Percentiles rank a stretch among this genome's conserved stretches.
These are phyloP conservation scores for Fulica atra DNA, from an alignment of 2,113 vertebrate species.

Conservation along the genomic window DNA sequence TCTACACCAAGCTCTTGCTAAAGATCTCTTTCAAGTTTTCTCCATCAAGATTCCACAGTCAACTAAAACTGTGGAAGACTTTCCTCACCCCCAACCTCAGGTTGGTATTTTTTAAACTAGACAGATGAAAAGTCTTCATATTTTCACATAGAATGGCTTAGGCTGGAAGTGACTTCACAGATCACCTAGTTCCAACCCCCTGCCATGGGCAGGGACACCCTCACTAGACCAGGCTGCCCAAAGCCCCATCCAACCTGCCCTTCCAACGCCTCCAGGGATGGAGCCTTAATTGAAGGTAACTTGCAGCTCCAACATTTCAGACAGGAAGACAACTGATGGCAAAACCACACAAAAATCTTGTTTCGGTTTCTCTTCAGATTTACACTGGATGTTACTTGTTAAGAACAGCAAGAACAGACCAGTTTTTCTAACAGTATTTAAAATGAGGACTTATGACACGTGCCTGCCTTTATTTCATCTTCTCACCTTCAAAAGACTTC, in stretches of 20 bases:
- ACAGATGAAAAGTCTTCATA: background rate
- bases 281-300: background rate
- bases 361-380: background rate
- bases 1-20: rapidly evolving
- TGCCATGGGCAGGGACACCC: no score
- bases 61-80: rapidly evolving
- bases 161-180: no score
- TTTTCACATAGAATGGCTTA: no score
- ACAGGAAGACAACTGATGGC: rapidly evolving
- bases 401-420: rapidly evolving
- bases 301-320: background rate
- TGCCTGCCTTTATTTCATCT: background rate
- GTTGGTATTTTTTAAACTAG: background rate
- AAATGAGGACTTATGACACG: background rate
- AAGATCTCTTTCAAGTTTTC: background rate
- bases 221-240: no score
- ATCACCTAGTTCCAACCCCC: no score
- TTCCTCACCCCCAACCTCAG: background rate
- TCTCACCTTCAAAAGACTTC: background rate
- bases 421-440: background rate
- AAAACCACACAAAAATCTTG: background rate
- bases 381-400: background rate
- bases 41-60: background rate
- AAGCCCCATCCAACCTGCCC: no score
- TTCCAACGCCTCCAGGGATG: no score